Percentiles rank a stretch among this genome's conserved stretches.
Evolutionary conservation across 92 coral and sea anemone species (phyloP).

Genomic region (Pocillopora grandis): DNA sequence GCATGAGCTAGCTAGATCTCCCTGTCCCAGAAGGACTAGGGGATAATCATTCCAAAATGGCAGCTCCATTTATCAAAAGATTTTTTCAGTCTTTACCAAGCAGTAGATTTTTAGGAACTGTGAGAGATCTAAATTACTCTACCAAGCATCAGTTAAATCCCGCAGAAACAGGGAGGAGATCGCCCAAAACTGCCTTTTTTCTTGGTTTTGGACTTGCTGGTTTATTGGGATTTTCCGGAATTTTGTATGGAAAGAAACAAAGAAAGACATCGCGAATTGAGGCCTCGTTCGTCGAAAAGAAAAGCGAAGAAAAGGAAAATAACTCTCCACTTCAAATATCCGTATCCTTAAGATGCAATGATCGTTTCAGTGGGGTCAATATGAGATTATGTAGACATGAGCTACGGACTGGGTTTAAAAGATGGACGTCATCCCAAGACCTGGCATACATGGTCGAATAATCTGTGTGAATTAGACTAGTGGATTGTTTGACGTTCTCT

Average conservation of each 20-base stretch:
- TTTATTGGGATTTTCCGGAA: conserved; percentile 37
- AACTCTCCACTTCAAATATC: neutral
- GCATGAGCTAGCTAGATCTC: too few relatives aligned
- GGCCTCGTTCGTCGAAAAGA: neutral
- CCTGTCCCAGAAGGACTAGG: neutral
- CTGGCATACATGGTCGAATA: too few relatives aligned
- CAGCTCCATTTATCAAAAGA: neutral
- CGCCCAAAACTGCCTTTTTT: conserved; percentile 15
- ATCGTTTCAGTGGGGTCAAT: neutral
- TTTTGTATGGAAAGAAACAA: conserved; percentile 20
- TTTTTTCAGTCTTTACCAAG: neutral
- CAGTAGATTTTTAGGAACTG: neutral
- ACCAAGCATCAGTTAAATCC: neutral
- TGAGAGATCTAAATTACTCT: neutral
- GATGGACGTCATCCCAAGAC: too few relatives aligned
- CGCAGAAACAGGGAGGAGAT: neutral
- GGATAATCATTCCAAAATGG: neutral
- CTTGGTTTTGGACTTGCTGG: conserved; percentile 40
- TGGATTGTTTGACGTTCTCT: neutral
- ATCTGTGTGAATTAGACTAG: too few relatives aligned
- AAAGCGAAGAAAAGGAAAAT: neutral
- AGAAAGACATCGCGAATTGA: neutral
- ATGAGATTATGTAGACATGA: neutral
- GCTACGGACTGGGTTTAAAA: too few relatives aligned
- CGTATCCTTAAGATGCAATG: conserved; percentile 23